phyloP scores from a whole-genome alignment of 2,888 invertebrate genomes.

The Archaeoteleia sp. region DNA sequence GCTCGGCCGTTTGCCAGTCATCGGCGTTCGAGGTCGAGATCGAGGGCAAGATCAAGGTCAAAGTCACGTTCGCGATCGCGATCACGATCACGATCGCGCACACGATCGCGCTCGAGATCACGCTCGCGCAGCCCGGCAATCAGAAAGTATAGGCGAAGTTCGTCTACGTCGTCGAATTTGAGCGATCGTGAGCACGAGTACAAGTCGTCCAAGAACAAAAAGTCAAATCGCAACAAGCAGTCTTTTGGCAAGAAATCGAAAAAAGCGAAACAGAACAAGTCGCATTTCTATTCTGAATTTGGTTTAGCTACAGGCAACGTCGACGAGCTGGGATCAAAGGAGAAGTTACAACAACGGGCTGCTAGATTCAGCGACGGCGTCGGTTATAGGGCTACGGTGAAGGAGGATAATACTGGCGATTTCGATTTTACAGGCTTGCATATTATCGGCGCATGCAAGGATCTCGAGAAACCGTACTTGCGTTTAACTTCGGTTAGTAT shows the following conservation, averaged over 20 bases:
- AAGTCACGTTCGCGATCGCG: conserved; percentile 69
- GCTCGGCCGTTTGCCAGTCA: conserved; percentile 75
- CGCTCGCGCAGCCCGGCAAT: conserved; percentile 68
- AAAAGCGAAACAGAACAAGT: conserved; percentile 75
- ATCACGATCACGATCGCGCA: conserved; percentile 70
- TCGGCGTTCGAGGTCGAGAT: conserved; percentile 60
- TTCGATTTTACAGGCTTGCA: conserved; percentile 91
- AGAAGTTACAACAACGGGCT: conserved; percentile 90
- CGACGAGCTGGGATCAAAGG: conserved; percentile 83
- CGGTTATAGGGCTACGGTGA: conserved; percentile 74
- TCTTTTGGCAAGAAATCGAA: conserved; percentile 58
- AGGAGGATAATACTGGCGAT: conserved; percentile 81
- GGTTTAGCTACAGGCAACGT: conserved; percentile 79
- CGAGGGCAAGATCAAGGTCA: conserved; percentile 58
- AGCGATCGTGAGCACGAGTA: conserved; percentile 71
- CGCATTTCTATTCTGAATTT: conserved; percentile 82
- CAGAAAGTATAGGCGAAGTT: conserved; percentile 69
- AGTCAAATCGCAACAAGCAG: conserved; percentile 59
- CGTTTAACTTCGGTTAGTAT: conserved; percentile 84
- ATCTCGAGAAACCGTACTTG: conserved; percentile 97
- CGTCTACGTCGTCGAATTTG: conserved; percentile 67
- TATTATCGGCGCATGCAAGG: conserved; percentile 94
- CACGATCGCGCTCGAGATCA: conserved; percentile 71
- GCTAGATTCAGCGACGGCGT: conserved; percentile 85
- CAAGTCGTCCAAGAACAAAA: conserved; percentile 66